Evolutionary conservation across 2,888 invertebrate genomes (phyloP).

Genomic region (Camptogramma bilineatum): DNA sequence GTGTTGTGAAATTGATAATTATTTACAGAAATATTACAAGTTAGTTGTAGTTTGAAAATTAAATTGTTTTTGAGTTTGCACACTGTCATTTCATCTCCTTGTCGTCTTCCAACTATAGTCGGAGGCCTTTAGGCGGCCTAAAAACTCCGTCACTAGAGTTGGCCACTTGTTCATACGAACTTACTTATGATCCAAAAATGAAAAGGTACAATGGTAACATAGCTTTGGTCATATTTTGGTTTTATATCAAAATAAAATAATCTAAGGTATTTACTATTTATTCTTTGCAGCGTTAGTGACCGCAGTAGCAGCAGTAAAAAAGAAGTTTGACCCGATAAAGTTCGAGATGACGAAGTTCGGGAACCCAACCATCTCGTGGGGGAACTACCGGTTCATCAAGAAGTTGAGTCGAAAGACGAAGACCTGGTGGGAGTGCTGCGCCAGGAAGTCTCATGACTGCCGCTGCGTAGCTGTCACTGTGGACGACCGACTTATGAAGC

Average conservation of each 20-base stretch:
- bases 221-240: background rate
- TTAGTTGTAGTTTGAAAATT: no score
- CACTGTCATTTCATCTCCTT: no score
- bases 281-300: background rate
- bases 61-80: no score
- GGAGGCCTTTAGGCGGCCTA: no score
- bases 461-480: slow-evolving; percentile 72
- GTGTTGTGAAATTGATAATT: no score
- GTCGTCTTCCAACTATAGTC: no score
- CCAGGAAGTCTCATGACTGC: slow-evolving; percentile 64
- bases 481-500: slow-evolving; percentile 65
- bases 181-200: background rate
- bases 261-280: background rate
- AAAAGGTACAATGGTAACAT: background rate
- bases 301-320: slow-evolving; percentile 14
- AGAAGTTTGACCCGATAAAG: slow-evolving; percentile 49
- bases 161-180: no score
- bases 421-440: slow-evolving; percentile 78
- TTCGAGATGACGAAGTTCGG: slow-evolving; percentile 71
- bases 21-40: no score
- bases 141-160: no score
- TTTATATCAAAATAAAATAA: background rate
- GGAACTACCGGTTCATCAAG: slow-evolving; percentile 73
- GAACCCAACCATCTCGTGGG: slow-evolving; percentile 73
- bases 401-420: slow-evolving; percentile 66